Conservation (phyloP, 2,113 vertebrate species). For the Pseudorhombus dupliciocellatus region DNA sequence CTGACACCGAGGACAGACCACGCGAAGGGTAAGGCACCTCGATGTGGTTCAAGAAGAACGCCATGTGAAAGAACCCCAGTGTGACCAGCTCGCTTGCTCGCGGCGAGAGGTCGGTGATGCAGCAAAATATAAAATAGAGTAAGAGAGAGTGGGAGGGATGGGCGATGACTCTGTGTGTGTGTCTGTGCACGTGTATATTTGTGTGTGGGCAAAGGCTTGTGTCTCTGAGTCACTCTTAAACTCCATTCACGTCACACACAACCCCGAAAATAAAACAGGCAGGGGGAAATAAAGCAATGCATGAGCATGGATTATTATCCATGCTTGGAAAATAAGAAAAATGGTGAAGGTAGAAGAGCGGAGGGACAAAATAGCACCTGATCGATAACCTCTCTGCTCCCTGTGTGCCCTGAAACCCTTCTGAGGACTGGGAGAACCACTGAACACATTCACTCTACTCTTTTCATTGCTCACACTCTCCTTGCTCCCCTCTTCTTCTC, state of each 20-base stretch:
- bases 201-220: slow-evolving; percentile 22
- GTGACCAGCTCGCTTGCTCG: background rate
- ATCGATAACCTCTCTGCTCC: slow-evolving; percentile 10
- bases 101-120: slow-evolving; percentile 46
- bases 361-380: slow-evolving; percentile 5
- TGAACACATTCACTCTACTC: slow-evolving; percentile 14
- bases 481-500: slow-evolving; percentile 1
- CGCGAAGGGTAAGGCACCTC: too few species aligned
- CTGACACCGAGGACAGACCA: slow-evolving; percentile 38
- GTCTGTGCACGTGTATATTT: slow-evolving; percentile 14
- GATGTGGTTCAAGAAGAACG: background rate
- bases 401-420: background rate
- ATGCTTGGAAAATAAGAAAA: background rate
- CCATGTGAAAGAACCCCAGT: slow-evolving; percentile 10
- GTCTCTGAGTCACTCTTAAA: slow-evolving; percentile 60
- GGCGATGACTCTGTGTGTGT: slow-evolving; percentile 32
- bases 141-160: slow-evolving; percentile 36
- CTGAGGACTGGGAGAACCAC: background rate
- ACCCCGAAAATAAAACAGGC: background rate
- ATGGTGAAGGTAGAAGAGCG: background rate
- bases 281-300: background rate
- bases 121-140: slow-evolving; percentile 31
- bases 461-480: slow-evolving; percentile 16
- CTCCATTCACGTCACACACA: slow-evolving; percentile 42
- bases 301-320: slow-evolving; percentile 19